Conservation (phyloP, 1,140 invertebrate species). For the Drosophila ohnishii region DNA sequence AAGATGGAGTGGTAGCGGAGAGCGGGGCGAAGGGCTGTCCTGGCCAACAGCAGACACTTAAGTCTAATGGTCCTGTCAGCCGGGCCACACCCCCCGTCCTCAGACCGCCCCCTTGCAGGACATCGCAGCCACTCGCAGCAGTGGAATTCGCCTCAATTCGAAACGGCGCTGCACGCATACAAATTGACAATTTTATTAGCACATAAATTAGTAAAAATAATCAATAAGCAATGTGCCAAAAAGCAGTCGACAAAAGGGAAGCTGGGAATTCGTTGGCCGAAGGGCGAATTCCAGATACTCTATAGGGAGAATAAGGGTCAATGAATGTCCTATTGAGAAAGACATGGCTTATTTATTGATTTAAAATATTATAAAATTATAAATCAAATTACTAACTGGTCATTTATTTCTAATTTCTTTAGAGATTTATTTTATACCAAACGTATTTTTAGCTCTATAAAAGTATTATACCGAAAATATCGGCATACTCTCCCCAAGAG, state of each 20-base stretch:
- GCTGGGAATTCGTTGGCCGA: too few species aligned
- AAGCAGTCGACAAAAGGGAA: slow-evolving; percentile 50
- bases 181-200: slow-evolving; percentile 80
- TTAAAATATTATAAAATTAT: neutral
- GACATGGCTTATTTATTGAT: too few species aligned
- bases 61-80: slow-evolving; percentile 72
- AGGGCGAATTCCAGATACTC: slow-evolving; percentile 17
- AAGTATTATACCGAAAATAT: neutral
- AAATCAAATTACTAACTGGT: too few species aligned
- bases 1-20: slow-evolving; percentile 4
- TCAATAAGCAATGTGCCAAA: slow-evolving; percentile 77
- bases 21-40: slow-evolving; percentile 1
- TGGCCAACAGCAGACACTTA: slow-evolving; percentile 62
- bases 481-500: neutral
- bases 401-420: neutral
- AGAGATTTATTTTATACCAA: neutral
- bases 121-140: slow-evolving; percentile 23
- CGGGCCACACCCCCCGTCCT: slow-evolving; percentile 32
- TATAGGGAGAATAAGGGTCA: neutral
- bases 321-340: neutral
- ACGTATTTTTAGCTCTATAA: neutral
- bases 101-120: slow-evolving; percentile 3
- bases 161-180: slow-evolving; percentile 64
- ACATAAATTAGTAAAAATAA: slow-evolving; percentile 80
- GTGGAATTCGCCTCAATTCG: slow-evolving; percentile 38